phyloP scores from a whole-genome alignment of 2,113 vertebrate species.

The Apteryx mantelli region DNA sequence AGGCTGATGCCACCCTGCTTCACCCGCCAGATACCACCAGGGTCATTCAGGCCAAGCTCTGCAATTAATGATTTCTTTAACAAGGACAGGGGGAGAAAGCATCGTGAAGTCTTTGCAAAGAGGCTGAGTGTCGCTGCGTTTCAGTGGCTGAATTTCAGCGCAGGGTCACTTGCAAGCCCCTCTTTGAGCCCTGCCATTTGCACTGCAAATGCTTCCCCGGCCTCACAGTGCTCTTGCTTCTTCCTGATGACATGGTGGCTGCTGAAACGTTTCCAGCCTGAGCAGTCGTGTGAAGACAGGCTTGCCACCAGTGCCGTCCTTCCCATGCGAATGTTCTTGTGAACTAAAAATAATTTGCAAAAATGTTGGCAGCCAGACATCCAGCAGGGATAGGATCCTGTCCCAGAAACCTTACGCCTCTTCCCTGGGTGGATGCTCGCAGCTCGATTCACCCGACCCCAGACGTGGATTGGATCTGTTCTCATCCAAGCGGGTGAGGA shows the following conservation, averaged over 20 bases:
- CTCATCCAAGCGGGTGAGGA: not conserved
- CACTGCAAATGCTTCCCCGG: rapidly evolving
- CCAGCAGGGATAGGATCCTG: not conserved
- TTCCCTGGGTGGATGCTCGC: not conserved
- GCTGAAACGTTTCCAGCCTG: not conserved
- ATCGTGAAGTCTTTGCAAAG: not conserved
- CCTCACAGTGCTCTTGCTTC: not conserved
- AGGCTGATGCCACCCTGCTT: not conserved
- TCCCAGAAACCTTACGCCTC: not conserved
- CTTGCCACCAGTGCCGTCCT: not conserved
- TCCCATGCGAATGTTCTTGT: not conserved
- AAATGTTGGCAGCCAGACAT: not conserved
- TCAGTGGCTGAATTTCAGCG: not conserved
- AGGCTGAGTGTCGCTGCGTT: not conserved
- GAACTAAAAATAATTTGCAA: not conserved
- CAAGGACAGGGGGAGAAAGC: not conserved
- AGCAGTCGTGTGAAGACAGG: not conserved
- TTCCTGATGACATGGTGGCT: not conserved
- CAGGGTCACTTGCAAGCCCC: not conserved
- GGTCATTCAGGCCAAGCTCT: not conserved
- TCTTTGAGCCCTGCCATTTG: not conserved
- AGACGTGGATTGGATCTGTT: not conserved
- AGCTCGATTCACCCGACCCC: not conserved
- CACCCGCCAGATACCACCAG: rapidly evolving
- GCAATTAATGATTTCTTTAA: not conserved